These are phyloP conservation scores for Hypothenemus hampei DNA, from an alignment of 1,140 invertebrate species.

Conservation along the genomic window DNA sequence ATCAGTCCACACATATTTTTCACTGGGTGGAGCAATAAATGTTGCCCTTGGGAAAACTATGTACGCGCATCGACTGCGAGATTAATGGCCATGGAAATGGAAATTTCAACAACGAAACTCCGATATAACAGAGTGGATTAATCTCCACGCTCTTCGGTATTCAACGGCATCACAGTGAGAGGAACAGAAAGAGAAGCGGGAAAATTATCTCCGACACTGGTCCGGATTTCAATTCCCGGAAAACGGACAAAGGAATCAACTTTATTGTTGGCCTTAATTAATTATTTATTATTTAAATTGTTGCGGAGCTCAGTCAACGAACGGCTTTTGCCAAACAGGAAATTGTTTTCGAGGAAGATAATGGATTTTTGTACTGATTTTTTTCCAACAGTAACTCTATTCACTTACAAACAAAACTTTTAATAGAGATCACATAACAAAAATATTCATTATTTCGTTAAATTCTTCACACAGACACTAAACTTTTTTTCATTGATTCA, in stretches of 20 bases:
- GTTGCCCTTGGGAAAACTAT: slow-evolving; percentile 12
- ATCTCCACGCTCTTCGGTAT: slow-evolving; percentile 13
- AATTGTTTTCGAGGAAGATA: no score
- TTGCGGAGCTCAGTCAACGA: no score
- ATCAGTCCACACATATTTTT: not conserved
- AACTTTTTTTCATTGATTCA: no score
- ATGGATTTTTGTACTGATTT: no score
- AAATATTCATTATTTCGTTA: no score
- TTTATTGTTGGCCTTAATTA: not conserved
- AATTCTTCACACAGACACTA: no score
- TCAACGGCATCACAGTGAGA: slow-evolving; percentile 14
- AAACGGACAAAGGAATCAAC: not conserved
- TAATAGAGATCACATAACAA: no score
- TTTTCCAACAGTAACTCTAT: no score
- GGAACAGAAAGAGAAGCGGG: no score
- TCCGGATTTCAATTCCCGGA: slow-evolving; percentile 3
- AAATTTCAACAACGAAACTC: slow-evolving; percentile 12
- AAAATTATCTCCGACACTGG: slow-evolving; percentile 10
- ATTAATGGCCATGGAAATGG: slow-evolving; percentile 19
- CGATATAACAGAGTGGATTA: slow-evolving; percentile 19
- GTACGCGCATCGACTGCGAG: slow-evolving; percentile 14
- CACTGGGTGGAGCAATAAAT: slow-evolving; percentile 4
- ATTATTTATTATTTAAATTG: slow-evolving; percentile 4
- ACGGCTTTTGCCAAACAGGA: no score
- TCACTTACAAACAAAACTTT: no score